Evolutionary conservation across 2,113 vertebrate genomes (phyloP).

Genomic region (Mastomys natalensis): DNA sequence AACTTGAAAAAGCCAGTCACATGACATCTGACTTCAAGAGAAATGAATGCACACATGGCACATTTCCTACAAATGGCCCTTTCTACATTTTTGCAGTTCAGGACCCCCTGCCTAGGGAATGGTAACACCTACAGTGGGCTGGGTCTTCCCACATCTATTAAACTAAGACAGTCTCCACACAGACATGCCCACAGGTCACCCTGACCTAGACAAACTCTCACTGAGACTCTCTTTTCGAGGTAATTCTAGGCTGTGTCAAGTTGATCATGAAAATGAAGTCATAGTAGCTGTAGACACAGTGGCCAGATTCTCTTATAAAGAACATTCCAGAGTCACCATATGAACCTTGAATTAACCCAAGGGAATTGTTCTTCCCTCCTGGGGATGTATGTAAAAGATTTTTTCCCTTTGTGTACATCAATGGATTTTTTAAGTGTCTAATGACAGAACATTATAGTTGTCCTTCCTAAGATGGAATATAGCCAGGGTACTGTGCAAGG

Average conservation of each 20-base stretch:
- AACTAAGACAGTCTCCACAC: neutral
- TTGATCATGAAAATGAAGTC: neutral
- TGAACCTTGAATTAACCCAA: neutral
- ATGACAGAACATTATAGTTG: neutral
- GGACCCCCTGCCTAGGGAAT: neutral
- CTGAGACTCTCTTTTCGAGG: neutral
- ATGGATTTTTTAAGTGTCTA: neutral
- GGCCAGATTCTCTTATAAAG: neutral
- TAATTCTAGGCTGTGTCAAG: neutral
- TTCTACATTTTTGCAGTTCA: neutral
- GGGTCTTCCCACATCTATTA: neutral
- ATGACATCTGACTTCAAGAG: neutral
- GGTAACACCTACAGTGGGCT: neutral
- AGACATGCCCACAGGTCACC: neutral
- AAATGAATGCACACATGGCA: neutral
- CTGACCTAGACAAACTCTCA: neutral
- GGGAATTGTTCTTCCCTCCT: neutral
- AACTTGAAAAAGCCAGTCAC: neutral
- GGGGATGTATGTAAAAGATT: neutral
- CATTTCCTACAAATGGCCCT: neutral
- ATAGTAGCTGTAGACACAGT: neutral
- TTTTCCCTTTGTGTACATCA: neutral
- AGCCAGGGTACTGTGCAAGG: too few species aligned
- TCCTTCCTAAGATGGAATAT: neutral
- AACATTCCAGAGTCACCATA: neutral